Evolutionary conservation across 2,888 invertebrate species (phyloP).

Genomic region (Erebia aethiops): DNA sequence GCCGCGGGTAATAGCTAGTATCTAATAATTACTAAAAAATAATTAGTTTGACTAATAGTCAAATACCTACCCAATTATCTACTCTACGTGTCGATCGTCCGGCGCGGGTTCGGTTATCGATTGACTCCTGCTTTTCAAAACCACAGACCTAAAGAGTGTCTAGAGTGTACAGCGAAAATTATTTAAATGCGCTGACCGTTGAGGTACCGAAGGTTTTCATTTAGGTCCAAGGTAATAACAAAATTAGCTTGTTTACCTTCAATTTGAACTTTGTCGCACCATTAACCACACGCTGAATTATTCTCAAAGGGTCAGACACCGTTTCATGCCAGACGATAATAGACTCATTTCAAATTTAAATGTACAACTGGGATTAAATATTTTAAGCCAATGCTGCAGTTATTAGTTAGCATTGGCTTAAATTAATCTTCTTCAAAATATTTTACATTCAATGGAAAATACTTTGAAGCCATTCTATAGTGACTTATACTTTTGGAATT

Average conservation of each 20-base stretch:
- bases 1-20: no score
- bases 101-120: no score
- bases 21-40: no score
- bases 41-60: no score
- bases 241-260: slow-evolving; percentile 19
- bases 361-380: slow-evolving; percentile 22
- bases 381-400: neutral
- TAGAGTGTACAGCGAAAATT: no score
- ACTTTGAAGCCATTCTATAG: neutral
- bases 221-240: slow-evolving; percentile 3
- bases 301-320: slow-evolving; percentile 22
- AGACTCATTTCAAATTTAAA: slow-evolving; percentile 18
- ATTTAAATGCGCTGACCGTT: neutral
- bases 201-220: neutral
- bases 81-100: no score
- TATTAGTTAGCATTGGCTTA: no score
- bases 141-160: no score
- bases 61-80: no score
- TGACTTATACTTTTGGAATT: neutral
- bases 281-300: slow-evolving; percentile 21
- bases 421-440: no score
- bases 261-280: slow-evolving; percentile 17
- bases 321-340: slow-evolving; percentile 5
- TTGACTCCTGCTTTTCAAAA: no score
- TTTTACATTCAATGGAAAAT: neutral